These are phyloP conservation scores for Callipepla squamata DNA, from an alignment of 2,113 vertebrate genomes.

Conservation along the genomic window DNA sequence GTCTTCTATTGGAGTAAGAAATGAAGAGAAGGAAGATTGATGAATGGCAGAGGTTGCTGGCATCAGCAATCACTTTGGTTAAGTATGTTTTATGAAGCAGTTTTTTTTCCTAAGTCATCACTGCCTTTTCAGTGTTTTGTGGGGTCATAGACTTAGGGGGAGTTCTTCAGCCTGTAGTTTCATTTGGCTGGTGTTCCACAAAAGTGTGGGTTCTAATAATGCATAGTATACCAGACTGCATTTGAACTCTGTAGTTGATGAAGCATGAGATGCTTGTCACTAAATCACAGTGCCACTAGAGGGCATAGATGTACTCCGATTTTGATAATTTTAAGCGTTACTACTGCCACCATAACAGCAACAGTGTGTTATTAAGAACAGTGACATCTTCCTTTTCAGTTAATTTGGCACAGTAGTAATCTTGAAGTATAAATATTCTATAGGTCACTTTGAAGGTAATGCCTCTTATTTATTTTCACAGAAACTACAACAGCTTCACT, in stretches of 20 bases:
- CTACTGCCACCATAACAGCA: accelerated
- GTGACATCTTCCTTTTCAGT: background rate
- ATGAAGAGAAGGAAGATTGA: background rate
- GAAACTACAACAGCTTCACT: too few relatives aligned
- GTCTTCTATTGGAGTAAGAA: background rate
- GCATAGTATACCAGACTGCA: background rate
- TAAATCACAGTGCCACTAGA: conserved; percentile 10
- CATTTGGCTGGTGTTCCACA: background rate
- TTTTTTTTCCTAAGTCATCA: background rate
- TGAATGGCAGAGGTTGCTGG: background rate
- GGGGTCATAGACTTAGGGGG: background rate
- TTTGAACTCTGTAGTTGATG: background rate
- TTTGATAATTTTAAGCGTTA: background rate
- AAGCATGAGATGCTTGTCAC: background rate
- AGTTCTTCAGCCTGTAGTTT: background rate
- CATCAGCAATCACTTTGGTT: background rate
- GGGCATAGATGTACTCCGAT: conserved; percentile 38
- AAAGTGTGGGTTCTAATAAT: background rate
- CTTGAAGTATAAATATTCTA: background rate
- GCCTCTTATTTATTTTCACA: too few relatives aligned
- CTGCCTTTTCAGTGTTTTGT: accelerated
- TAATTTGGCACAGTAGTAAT: background rate
- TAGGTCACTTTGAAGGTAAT: too few relatives aligned
- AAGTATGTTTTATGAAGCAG: background rate
- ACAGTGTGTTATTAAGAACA: accelerated